Conservation (phyloP, 2,888 invertebrate species). For the Drosophila prostipennis region DNA sequence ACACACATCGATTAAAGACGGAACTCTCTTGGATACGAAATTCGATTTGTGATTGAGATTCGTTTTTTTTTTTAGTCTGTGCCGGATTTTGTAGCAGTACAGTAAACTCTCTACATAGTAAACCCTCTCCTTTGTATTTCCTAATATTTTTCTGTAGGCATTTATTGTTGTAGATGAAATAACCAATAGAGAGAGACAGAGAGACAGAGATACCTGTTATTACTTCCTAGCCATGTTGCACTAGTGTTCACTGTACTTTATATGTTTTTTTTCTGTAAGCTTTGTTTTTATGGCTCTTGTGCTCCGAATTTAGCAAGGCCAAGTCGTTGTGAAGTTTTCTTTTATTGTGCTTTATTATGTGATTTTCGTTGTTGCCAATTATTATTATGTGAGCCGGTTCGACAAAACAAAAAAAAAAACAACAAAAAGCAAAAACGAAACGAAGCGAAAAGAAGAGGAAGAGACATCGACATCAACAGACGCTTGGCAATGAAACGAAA, state of each 20-base stretch:
- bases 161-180: too few relatives aligned
- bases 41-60: constrained; percentile 37
- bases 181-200: too few relatives aligned
- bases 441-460: constrained; percentile 48
- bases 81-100: constrained; percentile 35
- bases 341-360: constrained; percentile 79
- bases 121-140: too few relatives aligned
- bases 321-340: constrained; percentile 76
- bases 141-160: too few relatives aligned
- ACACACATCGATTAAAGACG: constrained; percentile 41
- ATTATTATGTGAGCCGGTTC: constrained; percentile 64
- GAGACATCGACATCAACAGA: constrained; percentile 23
- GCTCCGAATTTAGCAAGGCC: constrained; percentile 79
- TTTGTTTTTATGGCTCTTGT: constrained; percentile 66
- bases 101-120: background rate
- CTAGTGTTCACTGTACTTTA: constrained; percentile 2
- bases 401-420: constrained; percentile 16
- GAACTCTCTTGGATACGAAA: constrained; percentile 53
- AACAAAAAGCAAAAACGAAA: constrained; percentile 6
- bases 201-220: too few relatives aligned
- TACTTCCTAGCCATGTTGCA: too few relatives aligned
- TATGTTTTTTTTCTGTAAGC: constrained; percentile 5
- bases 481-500: constrained; percentile 75
- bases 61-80: constrained; percentile 14
- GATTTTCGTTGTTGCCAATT: constrained; percentile 53